A percentile compares a stretch with the other conserved stretches of the same genome.
These are phyloP conservation scores for Musca vetustissima DNA, from an alignment of 1,140 invertebrate genomes.

Conservation along the genomic window DNA sequence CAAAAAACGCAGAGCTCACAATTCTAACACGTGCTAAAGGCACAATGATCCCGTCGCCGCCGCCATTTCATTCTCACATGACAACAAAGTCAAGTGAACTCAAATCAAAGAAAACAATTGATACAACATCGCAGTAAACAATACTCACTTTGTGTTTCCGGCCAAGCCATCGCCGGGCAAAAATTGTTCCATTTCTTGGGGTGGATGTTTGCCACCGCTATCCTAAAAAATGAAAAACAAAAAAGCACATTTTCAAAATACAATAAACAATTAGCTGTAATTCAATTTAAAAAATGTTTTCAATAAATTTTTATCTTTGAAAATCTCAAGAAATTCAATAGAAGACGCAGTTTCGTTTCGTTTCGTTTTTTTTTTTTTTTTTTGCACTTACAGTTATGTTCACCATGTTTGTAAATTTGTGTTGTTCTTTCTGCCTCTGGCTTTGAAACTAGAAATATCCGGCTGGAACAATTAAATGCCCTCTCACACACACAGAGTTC, in stretches of 20 bases:
- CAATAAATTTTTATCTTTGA: slow-evolving; percentile 7
- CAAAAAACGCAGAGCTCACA: no score
- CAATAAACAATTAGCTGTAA: background rate
- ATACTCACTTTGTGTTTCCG: slow-evolving; percentile 44
- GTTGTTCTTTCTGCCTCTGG: background rate
- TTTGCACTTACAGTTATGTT: slow-evolving; percentile 45
- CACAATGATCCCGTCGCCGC: no score
- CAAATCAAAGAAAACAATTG: no score
- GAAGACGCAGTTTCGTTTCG: background rate
- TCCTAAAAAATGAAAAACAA: slow-evolving; percentile 33
- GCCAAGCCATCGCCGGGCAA: slow-evolving; percentile 59
- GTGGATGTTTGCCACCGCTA: slow-evolving; percentile 43
- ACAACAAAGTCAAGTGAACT: no score
- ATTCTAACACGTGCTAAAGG: no score
- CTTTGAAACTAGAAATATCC: no score
- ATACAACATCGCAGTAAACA: background rate
- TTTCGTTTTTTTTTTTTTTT: background rate
- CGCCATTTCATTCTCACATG: no score
- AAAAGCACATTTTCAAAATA: slow-evolving; percentile 17
- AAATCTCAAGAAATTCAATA: background rate
- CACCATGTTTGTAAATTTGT: slow-evolving; percentile 49
- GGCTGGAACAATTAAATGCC: background rate
- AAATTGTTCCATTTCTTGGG: slow-evolving; percentile 67
- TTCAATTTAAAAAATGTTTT: slow-evolving; percentile 30
- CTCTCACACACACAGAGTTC: no score